Evolutionary conservation across 2,888 invertebrate genomes (phyloP), one percentile per base, ranked within the genome.

Genomic region (Caenorhabditis sp.): DNA sequence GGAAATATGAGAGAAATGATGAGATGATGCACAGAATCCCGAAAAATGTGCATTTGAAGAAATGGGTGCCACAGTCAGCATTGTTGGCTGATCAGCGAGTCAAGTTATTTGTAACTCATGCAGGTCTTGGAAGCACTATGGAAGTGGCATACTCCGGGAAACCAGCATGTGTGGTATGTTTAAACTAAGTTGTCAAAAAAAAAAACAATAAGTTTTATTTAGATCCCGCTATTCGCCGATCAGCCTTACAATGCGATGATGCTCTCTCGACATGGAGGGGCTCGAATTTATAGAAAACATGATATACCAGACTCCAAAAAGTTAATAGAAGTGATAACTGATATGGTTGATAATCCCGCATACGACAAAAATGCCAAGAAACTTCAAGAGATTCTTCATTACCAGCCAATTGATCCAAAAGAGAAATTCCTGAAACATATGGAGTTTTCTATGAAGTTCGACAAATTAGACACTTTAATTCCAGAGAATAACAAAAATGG

Each of bases 1-100:
- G 76, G 76, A 76, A 76, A 23, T 76, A 76, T 53, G 76, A 76
- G 26, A 67, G 65, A 50, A 52, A 68, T 49, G 27, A 26, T 21
- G 56, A 64, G 14, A 21, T 68, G 14, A 43, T 14, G 25, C 50
- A 56, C 7, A 49, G 12, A n/a, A 50, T 74, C 12, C 74, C 74
- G 2, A 38, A 43, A 1, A 70, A 75, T 43, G 67, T 67, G 1
- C 49, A 62, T 54, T 20, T 69, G 10, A 60, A 43, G 49, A 66
- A 65, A 38, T 74, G 74, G 74, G 60, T 74, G 20, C 74, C 74
- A 52, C 74, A 74, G 17, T 38, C 66, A 1, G 63, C 69, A 2
- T 49, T 74, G 5, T 26, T 69, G 2, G 63, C 63, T 62, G 72
- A 72, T 53, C 25, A 17, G 12, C 62, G 72, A 8, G 60, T 72